Conservation (phyloP, 2,113 vertebrate species). For the Neofelis nebulosa region DNA sequence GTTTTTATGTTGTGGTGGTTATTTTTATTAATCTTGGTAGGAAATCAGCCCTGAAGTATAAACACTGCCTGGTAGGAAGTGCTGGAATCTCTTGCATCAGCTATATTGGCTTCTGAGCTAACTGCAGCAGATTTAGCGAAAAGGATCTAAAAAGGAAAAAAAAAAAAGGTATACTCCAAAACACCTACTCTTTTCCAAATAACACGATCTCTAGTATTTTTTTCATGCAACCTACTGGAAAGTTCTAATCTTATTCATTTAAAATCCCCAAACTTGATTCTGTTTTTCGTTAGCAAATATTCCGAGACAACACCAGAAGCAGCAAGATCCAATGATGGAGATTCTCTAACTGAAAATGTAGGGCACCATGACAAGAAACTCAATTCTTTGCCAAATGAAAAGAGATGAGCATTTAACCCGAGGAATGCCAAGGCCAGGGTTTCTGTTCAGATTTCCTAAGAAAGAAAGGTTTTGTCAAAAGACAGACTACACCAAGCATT, state of each 20-base stretch:
- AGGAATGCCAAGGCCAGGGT: background rate
- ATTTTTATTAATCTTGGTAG: background rate
- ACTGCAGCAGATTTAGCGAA: background rate
- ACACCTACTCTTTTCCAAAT: slow-evolving; percentile 15
- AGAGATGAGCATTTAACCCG: background rate
- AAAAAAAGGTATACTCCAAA: background rate
- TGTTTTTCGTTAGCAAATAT: background rate
- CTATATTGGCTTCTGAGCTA: background rate
- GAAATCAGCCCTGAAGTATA: background rate
- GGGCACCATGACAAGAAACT: background rate
- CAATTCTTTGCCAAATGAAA: background rate
- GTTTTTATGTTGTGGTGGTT: background rate
- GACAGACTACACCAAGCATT: background rate
- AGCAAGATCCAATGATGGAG: background rate
- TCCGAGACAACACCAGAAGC: background rate
- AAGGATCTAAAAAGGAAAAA: background rate
- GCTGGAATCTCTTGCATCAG: background rate
- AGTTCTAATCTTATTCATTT: background rate
- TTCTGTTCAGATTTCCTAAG: background rate
- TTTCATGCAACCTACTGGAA: background rate
- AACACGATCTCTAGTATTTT: background rate
- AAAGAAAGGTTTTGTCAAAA: background rate
- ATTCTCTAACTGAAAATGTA: background rate
- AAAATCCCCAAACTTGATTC: background rate
- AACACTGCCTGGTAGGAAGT: slow-evolving; percentile 29